These are phyloP conservation scores for Lepidostoma basale DNA, from an alignment of 1,140 invertebrate species.

Conservation along the genomic window DNA sequence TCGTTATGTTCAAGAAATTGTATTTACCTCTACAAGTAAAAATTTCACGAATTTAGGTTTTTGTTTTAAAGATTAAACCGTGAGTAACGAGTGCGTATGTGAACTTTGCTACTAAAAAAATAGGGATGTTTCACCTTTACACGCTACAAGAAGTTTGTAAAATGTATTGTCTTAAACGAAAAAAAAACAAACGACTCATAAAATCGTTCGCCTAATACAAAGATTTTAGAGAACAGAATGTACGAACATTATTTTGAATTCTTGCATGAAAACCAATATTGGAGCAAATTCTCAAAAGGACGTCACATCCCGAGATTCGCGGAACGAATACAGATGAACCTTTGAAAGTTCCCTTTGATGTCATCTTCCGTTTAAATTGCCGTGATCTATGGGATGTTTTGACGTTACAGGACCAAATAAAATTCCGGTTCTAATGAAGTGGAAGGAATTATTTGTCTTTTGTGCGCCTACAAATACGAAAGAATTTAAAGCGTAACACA, in stretches of 20 bases:
- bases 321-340: constrained; percentile 25
- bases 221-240: not conserved
- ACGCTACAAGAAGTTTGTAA: no score
- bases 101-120: no score
- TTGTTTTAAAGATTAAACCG: no score
- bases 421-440: constrained; percentile 23
- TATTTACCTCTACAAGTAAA: no score
- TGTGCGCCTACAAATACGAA: constrained; percentile 1
- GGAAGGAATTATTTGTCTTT: constrained; percentile 3
- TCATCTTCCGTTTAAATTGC: constrained; percentile 34
- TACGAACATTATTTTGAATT: constrained; percentile 24
- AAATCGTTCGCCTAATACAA: not conserved
- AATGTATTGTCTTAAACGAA: not conserved
- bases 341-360: constrained; percentile 36
- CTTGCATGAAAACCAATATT: constrained; percentile 25
- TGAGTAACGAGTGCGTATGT: no score
- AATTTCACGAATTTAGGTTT: no score
- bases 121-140: no score
- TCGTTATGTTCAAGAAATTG: no score
- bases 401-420: constrained; percentile 2
- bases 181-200: constrained; percentile 13
- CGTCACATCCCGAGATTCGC: constrained; percentile 18
- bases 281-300: constrained; percentile 23
- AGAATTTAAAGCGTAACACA: no score
- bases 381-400: constrained; percentile 30